Evolutionary conservation across 2,797 vertebrate species (phyloP).

Genomic region (Pangasius mekongensis): DNA sequence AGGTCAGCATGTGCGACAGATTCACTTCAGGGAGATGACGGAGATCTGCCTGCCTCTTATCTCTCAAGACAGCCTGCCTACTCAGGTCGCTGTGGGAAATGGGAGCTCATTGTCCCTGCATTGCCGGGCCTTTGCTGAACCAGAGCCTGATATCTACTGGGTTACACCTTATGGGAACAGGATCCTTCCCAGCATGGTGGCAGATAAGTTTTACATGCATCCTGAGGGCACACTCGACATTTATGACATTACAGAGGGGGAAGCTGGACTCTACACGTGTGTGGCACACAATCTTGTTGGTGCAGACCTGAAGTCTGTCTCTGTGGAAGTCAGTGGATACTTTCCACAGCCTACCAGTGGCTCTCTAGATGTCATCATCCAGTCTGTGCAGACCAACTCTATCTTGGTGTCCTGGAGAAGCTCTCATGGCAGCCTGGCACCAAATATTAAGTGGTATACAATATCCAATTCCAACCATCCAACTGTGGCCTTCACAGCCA

Average conservation of each 20-base stretch:
- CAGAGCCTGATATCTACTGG: slow-evolving; percentile 98
- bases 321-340: slow-evolving; percentile 90
- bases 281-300: slow-evolving; percentile 96
- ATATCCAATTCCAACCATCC: slow-evolving; percentile 75
- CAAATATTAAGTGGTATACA: slow-evolving; percentile 92
- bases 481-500: slow-evolving; percentile 81
- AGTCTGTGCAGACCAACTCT: slow-evolving; percentile 85
- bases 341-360: slow-evolving; percentile 81
- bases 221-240: slow-evolving; percentile 95
- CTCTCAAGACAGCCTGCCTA: slow-evolving; percentile 93
- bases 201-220: slow-evolving; percentile 90
- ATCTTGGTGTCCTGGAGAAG: slow-evolving; percentile 92
- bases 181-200: slow-evolving; percentile 85
- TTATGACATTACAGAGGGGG: slow-evolving; percentile 82
- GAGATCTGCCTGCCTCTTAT: slow-evolving; percentile 97
- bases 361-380: slow-evolving; percentile 83
- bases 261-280: slow-evolving; percentile 94
- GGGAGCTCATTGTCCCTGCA: slow-evolving; percentile 90
- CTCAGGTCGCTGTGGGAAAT: slow-evolving; percentile 79
- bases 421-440: slow-evolving; percentile 84
- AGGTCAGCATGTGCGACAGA: slow-evolving; percentile 93
- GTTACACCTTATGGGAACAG: slow-evolving; percentile 89
- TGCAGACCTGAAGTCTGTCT: slow-evolving; percentile 92
- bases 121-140: slow-evolving; percentile 94
- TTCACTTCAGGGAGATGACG: slow-evolving; percentile 98